These are phyloP conservation scores for Schizothorax lantsangensis DNA, from an alignment of 2,797 vertebrate species.

Conservation along the genomic window DNA sequence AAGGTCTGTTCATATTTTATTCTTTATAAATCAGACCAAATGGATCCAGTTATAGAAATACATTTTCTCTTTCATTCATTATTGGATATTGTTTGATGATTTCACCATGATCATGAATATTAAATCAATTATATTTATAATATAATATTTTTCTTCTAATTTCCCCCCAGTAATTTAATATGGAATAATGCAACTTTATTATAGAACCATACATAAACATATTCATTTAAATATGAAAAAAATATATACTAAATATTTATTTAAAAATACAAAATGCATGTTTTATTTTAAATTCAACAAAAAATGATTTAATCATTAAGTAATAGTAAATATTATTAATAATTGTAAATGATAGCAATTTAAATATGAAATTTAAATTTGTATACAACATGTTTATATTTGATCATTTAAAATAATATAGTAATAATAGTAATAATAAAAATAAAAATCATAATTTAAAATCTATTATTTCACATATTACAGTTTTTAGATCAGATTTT, in stretches of 20 bases:
- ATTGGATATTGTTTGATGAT: neutral
- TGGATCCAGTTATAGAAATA: neutral
- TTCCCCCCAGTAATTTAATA: neutral
- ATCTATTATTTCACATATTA: neutral
- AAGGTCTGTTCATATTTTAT: neutral
- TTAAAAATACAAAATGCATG: neutral
- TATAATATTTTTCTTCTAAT: neutral
- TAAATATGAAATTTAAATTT: neutral
- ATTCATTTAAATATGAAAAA: neutral
- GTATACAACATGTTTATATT: neutral
- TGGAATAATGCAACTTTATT: neutral
- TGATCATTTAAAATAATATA: neutral
- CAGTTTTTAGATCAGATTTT: neutral
- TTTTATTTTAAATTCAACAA: neutral
- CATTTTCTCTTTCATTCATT: neutral
- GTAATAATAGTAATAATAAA: neutral
- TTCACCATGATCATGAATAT: neutral
- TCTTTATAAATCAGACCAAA: neutral
- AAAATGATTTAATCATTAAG: neutral
- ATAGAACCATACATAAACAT: neutral
- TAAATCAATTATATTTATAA: neutral
- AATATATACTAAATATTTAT: neutral
- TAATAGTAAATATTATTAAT: neutral
- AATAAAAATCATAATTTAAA: neutral
- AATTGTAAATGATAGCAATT: neutral